Percentiles rank a stretch among this genome's conserved stretches.
Evolutionary conservation across 2,113 vertebrate species (phyloP).

Genomic region (Picathartes gymnocephalus): DNA sequence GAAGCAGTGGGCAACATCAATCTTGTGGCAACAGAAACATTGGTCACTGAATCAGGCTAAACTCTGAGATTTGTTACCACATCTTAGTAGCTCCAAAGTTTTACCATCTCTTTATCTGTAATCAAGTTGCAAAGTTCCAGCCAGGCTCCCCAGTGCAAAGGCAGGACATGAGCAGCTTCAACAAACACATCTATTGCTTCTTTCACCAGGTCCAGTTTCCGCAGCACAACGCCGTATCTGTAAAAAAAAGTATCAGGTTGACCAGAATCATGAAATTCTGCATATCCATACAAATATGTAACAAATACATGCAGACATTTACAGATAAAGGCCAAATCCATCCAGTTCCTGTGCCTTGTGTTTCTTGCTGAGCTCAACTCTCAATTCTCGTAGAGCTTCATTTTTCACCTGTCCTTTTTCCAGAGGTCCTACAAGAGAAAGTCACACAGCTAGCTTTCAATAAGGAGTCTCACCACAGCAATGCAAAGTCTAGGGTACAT

Average conservation of each 20-base stretch:
- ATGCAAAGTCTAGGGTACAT: background rate
- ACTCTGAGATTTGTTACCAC: background rate
- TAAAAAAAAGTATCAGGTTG: background rate
- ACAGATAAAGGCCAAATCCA: constrained; percentile 96
- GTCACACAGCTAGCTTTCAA: background rate
- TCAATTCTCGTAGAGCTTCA: constrained; percentile 89
- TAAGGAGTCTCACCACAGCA: background rate
- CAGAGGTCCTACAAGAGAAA: constrained; percentile 82
- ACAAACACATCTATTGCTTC: constrained; percentile 96
- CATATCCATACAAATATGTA: background rate
- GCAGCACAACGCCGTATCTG: constrained; percentile 94
- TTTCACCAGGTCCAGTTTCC: constrained; percentile 93
- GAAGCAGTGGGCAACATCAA: background rate
- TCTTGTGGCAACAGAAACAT: background rate
- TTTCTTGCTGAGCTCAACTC: constrained; percentile 97
- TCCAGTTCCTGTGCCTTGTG: constrained; percentile 91
- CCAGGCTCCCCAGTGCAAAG: constrained; percentile 98
- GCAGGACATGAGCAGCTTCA: constrained; percentile 89
- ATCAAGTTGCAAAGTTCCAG: constrained; percentile 97
- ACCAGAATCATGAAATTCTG: background rate
- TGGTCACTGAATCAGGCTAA: background rate
- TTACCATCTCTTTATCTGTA: constrained; percentile 98
- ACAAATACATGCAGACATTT: constrained; percentile 27
- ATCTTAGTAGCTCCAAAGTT: background rate
- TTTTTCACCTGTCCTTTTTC: constrained; percentile 98